Base-by-base conservation (phyloP, 1,140 invertebrate species). In the Leptinotarsa texana region DNA sequence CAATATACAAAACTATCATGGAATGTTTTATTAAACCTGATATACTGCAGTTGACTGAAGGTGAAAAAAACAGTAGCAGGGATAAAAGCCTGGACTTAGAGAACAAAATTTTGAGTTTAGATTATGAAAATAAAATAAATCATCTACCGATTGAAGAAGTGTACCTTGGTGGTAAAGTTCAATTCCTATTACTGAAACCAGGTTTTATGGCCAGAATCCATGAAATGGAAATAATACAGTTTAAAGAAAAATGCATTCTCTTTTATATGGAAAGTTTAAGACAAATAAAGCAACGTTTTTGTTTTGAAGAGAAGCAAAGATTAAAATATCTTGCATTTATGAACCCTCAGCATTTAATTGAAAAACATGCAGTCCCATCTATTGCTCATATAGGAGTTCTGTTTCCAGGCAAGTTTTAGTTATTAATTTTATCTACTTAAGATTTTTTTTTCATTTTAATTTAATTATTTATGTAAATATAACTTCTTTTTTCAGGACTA, bases 1-100 rank as follows among this genome's bases (percentile, higher is more conserved):
- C 13, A 22, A 17, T 21, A 33, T 65, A 65, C 47, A 73, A 63
- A 49, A n/a, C 33, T 65, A 18, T 73, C 18, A 51, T 70, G 47
- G 21, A 51, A 51, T 70, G 17, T 3, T 70, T 70, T 70, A 51
- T 70, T 13, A 49, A 70, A 70, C 3, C 17, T 47, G 48, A 70
- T 13, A 13, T n/a, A 18, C 13, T 51, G 21, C 3, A 70, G 13
- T 13, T 22, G 15, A 27, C 18, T 65, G 63, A 65, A 65, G 13
- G 13, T 17, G 63, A 22, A 65, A 27, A 65, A 65, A 15, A 65
- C 13, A 18, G 18, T 13, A 21, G 13, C 13, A 13, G 17, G 17
- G 17, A 51, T 51, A 51, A 17, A 13, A 13, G 13, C 13, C 15
- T 13, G 15, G 63, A 13, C 11, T 17, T n/a, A 51, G 13, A 51